Percentiles rank a stretch among this genome's conserved stretches.
Conservation (phyloP, 2,797 vertebrate genomes). For the Discoglossus pictus region DNA sequence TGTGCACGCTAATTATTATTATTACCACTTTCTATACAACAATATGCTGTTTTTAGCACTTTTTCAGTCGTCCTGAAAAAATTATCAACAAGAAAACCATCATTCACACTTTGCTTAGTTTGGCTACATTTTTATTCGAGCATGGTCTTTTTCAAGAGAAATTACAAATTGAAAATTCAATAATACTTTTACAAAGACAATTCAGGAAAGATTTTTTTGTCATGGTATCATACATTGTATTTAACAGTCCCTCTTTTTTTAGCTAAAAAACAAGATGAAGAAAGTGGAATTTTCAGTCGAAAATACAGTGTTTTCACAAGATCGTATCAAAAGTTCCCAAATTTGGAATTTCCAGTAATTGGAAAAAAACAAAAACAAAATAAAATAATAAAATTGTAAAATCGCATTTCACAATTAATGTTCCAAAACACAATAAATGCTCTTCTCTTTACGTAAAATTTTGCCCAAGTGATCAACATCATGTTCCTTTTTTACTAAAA, state of each 20-base stretch:
- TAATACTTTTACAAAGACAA: conserved; percentile 99
- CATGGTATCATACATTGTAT: conserved; percentile 99
- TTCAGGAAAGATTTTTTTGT: conserved; percentile 99
- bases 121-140: conserved; percentile 99
- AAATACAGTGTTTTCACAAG: conserved; percentile 99
- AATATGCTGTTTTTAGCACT: no score
- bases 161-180: conserved; percentile 99
- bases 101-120: conserved; percentile 81
- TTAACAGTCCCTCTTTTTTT: conserved; percentile 99
- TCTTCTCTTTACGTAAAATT: conserved; percentile 99
- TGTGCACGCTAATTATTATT: no score
- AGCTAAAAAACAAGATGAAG: conserved; percentile 99
- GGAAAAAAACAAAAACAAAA: conserved; percentile 89
- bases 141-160: conserved; percentile 99
- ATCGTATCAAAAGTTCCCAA: conserved; percentile 99
- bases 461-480: conserved; percentile 99
- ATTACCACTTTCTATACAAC: no score
- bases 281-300: conserved; percentile 99
- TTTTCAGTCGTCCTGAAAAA: no score
- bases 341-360: conserved; percentile 99
- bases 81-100: no score
- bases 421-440: conserved; percentile 99
- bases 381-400: conserved; percentile 98
- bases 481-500: conserved; percentile 99
- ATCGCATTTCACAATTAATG: conserved; percentile 99